Conservation (phyloP, 2,888 invertebrate genomes). For the Melanostoma scalare region DNA sequence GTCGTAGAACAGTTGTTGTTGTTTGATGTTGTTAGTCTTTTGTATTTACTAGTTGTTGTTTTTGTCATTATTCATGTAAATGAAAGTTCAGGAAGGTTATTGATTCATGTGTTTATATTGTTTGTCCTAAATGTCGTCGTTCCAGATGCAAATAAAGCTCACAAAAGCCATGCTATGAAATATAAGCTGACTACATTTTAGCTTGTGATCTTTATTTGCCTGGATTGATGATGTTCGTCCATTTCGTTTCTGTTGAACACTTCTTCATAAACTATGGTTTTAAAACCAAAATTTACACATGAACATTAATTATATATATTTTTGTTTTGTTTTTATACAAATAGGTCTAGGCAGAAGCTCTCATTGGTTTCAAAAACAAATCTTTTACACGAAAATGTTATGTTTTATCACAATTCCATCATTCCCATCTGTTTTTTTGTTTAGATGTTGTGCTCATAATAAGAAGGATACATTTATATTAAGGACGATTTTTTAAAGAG, state of each 20-base stretch:
- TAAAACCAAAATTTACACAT: background rate
- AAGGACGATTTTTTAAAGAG: no score
- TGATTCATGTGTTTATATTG: conserved; percentile 49
- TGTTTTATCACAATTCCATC: conserved; percentile 75
- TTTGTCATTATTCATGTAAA: conserved; percentile 47
- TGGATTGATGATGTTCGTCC: no score
- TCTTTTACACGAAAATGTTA: conserved; percentile 40
- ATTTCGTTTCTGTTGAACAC: no score
- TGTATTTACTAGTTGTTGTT: conserved; percentile 46
- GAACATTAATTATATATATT: background rate
- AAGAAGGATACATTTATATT: background rate
- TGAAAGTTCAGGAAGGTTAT: conserved; percentile 69
- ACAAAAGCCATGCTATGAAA: background rate
- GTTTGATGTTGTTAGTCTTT: conserved; percentile 39
- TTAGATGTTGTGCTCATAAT: conserved; percentile 26
- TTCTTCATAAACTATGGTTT: no score
- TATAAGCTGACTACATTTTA: no score
- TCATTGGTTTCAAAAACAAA: conserved; percentile 47
- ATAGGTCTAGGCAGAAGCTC: conserved; percentile 48
- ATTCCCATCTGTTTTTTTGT: conserved; percentile 74
- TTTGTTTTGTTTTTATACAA: conserved; percentile 17
- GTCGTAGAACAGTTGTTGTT: conserved; percentile 26
- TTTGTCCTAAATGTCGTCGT: conserved; percentile 25
- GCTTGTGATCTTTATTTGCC: no score
- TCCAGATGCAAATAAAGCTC: conserved; percentile 6